These are phyloP conservation scores for Paracentrotus lividus DNA, from an alignment of 53 echinoderm and acorn worm species.

Conservation along the genomic window DNA sequence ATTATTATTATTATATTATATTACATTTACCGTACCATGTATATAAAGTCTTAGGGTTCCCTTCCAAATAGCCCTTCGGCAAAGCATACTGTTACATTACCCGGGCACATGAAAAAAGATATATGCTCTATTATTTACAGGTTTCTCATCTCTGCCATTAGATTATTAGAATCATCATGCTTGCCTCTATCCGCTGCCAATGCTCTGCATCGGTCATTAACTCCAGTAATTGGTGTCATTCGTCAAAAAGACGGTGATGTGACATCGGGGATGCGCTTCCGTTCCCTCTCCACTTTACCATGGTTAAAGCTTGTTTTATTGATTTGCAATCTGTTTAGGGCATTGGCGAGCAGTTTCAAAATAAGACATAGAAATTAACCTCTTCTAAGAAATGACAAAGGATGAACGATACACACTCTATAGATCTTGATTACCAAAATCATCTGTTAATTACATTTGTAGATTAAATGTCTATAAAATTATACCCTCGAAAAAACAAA, in stretches of 20 bases:
- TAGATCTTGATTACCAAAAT: background rate
- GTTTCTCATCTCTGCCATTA: constrained; percentile 52
- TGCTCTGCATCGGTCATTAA: constrained; percentile 65
- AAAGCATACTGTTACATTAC: constrained; percentile 4
- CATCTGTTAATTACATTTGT: constrained; percentile 1
- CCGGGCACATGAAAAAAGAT: too few relatives aligned
- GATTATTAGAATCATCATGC: constrained; percentile 51
- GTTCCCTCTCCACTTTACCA: constrained; percentile 38
- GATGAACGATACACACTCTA: constrained; percentile 1
- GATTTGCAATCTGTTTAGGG: constrained; percentile 53
- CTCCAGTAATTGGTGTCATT: constrained; percentile 68
- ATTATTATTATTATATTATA: too few relatives aligned
- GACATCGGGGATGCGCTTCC: constrained; percentile 56
- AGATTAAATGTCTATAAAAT: background rate
- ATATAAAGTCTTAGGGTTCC: background rate
- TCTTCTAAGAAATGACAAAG: background rate
- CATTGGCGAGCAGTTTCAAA: constrained; percentile 22
- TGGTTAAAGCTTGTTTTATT: constrained; percentile 49
- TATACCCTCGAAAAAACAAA: too few relatives aligned
- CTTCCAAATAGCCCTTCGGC: background rate
- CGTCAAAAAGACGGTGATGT: constrained; percentile 60
- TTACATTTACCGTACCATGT: background rate
- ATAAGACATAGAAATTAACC: background rate
- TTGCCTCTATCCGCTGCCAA: constrained; percentile 32
- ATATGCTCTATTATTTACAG: constrained; percentile 63